These are phyloP conservation scores for Lepus europaeus DNA, from an alignment of 2,113 vertebrate species.

Conservation along the genomic window DNA sequence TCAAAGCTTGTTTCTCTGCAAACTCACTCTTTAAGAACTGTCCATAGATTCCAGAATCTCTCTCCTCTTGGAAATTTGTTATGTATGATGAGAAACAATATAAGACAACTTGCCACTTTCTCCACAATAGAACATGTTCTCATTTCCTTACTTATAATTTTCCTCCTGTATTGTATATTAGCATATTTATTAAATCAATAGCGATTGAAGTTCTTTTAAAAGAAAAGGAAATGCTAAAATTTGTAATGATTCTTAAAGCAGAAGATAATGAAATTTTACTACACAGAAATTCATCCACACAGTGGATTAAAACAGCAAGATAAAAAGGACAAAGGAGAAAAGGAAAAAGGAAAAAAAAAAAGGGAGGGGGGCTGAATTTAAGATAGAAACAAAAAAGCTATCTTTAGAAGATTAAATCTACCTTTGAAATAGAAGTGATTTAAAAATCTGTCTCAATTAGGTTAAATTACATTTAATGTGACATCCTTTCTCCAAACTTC, in stretches of 20 bases:
- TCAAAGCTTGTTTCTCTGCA: background rate
- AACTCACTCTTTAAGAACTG: background rate
- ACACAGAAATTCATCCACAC: background rate
- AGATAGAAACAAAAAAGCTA: background rate
- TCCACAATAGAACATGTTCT: background rate
- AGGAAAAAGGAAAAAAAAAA: background rate
- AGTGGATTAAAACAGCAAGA: constrained; percentile 47
- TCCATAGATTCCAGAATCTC: background rate
- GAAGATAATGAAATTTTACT: constrained; percentile 44
- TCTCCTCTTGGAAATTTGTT: background rate
- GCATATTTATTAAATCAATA: background rate
- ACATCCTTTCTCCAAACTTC: constrained; percentile 71
- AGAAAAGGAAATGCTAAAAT: background rate
- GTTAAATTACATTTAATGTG: constrained; percentile 66
- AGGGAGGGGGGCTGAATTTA: background rate
- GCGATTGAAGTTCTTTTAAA: background rate
- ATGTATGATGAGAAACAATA: background rate
- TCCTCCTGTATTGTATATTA: background rate
- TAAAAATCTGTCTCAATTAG: constrained; percentile 78
- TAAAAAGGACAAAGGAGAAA: background rate
- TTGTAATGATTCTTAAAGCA: constrained; percentile 1
- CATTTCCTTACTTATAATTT: background rate
- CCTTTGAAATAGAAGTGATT: constrained; percentile 70
- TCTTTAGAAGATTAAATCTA: constrained; percentile 44
- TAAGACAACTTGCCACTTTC: background rate